phyloP scores from a whole-genome alignment of 2,888 invertebrate species.

The Mongoloraphidia duomilia region DNA sequence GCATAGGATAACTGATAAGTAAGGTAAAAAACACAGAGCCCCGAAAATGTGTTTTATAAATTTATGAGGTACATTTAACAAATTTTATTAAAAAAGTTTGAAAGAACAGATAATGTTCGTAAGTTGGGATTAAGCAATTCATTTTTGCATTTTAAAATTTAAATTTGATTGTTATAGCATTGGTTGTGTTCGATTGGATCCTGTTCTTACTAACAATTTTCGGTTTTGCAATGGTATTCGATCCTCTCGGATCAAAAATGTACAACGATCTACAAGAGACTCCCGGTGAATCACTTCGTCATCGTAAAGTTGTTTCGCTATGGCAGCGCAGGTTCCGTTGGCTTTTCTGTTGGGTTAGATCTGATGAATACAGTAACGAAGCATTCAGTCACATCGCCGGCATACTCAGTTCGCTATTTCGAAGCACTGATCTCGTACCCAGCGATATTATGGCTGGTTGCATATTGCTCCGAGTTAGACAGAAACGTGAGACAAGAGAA shows the following conservation, averaged over 20 bases:
- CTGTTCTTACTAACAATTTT: constrained; percentile 58
- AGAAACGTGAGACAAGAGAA: constrained; percentile 58
- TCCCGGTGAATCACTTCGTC: constrained; percentile 48
- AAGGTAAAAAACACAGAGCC: too few species aligned
- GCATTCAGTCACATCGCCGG: constrained; percentile 69
- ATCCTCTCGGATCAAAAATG: constrained; percentile 56
- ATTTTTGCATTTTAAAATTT: neutral
- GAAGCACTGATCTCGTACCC: constrained; percentile 75
- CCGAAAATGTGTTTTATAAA: too few species aligned
- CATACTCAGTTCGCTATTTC: constrained; percentile 63
- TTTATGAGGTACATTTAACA: too few species aligned
- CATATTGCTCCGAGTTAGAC: constrained; percentile 63
- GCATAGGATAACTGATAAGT: too few species aligned
- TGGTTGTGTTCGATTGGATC: constrained; percentile 72
- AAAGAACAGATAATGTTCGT: too few species aligned
- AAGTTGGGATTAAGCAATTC: too few species aligned
- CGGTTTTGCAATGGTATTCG: constrained; percentile 65
- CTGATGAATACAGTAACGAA: constrained; percentile 62
- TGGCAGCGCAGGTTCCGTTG: constrained; percentile 62
- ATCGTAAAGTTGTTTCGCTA: constrained; percentile 53
- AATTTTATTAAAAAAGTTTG: too few species aligned
- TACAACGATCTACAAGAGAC: constrained; percentile 48
- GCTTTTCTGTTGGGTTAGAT: constrained; percentile 59
- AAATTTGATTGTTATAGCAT: constrained; percentile 32
- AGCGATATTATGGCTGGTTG: constrained; percentile 81